A percentile compares a stretch with the other conserved stretches of the same genome.
These are phyloP conservation scores for Bagarius yarrelli DNA, from an alignment of 2,113 vertebrate species.

Conservation along the genomic window DNA sequence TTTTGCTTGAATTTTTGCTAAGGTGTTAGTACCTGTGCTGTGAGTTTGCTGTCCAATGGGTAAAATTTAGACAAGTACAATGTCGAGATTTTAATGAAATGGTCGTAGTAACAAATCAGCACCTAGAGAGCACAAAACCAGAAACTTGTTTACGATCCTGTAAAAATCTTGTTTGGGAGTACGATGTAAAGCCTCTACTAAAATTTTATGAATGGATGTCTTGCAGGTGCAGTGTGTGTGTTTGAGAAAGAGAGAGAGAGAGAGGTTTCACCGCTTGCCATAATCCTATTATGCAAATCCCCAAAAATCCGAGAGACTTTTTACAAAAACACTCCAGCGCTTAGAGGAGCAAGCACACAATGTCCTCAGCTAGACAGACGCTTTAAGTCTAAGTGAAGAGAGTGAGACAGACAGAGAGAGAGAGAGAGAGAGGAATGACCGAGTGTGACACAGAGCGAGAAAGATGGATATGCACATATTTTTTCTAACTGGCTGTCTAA, in stretches of 20 bases:
- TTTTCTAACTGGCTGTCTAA: not conserved
- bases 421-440: slow-evolving; percentile 27
- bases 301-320: slow-evolving; percentile 78
- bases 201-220: slow-evolving; percentile 27
- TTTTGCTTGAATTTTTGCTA: no score
- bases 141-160: no score
- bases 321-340: slow-evolving; percentile 76
- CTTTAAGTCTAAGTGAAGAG: slow-evolving; percentile 63
- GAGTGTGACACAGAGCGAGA: not conserved
- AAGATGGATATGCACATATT: not conserved
- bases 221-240: slow-evolving; percentile 50
- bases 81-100: not conserved
- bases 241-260: slow-evolving; percentile 39
- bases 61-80: not conserved
- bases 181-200: not conserved
- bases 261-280: slow-evolving; percentile 53
- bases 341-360: slow-evolving; percentile 70
- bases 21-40: not conserved
- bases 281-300: slow-evolving; percentile 99
- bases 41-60: not conserved
- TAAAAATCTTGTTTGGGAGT: no score
- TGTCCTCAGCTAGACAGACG: slow-evolving; percentile 71
- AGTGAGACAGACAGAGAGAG: slow-evolving; percentile 61
- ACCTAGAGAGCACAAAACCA: no score
- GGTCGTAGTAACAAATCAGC: not conserved